Conservation (phyloP, 1,140 invertebrate species). For the Drosophila melanogaster region DNA sequence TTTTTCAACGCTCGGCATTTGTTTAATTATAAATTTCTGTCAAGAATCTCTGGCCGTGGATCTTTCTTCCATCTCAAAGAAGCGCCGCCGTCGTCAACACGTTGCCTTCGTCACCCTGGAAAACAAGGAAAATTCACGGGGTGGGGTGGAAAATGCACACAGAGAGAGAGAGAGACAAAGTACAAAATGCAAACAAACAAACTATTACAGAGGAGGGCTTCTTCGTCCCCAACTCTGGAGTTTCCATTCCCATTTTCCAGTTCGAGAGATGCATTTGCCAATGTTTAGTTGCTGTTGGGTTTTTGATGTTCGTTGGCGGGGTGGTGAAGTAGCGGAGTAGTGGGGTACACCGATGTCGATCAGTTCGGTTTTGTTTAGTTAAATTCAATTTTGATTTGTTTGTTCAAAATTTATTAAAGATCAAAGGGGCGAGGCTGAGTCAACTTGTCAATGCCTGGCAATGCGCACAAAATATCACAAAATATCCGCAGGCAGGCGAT, state of each 20-base stretch:
- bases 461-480: conserved; percentile 30
- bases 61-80: conserved; percentile 63
- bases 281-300: conserved; percentile 46
- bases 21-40: conserved; percentile 83
- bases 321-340: background rate
- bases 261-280: conserved; percentile 39
- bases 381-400: conserved; percentile 76
- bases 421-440: conserved; percentile 70
- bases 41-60: conserved; percentile 63
- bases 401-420: conserved; percentile 78
- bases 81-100: conserved; percentile 73
- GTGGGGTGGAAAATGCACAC: conserved; percentile 24
- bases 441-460: conserved; percentile 51
- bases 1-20: conserved; percentile 76
- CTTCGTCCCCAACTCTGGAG: conserved; percentile 10
- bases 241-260: conserved; percentile 12
- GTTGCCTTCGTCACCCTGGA: conserved; percentile 62
- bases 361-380: conserved; percentile 56
- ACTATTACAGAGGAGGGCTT: conserved; percentile 28
- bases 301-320: conserved; percentile 28
- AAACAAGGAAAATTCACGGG: conserved; percentile 15
- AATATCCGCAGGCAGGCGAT: conserved; percentile 35
- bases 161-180: conserved; percentile 28
- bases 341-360: conserved; percentile 13
- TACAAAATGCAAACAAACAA: conserved; percentile 52